A percentile compares a stretch with the other conserved stretches of the same genome.
phyloP scores from a whole-genome alignment of 2,888 invertebrate genomes.

The Callyntrura sp. region DNA sequence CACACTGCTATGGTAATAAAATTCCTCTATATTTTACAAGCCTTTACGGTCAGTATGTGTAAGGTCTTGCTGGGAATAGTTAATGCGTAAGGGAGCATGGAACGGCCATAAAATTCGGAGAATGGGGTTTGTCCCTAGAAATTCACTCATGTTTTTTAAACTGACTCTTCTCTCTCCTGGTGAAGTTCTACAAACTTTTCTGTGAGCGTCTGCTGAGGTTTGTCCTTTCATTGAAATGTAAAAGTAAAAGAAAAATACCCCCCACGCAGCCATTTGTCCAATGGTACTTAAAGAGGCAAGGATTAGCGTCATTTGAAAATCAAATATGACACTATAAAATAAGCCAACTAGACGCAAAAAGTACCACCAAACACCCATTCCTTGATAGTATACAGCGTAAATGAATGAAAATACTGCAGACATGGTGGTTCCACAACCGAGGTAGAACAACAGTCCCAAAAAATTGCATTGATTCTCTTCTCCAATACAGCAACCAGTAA shows the following conservation, averaged over 20 bases:
- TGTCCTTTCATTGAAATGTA: constrained; percentile 71
- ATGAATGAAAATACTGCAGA: constrained; percentile 52
- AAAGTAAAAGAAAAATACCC: constrained; percentile 79
- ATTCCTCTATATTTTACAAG: no score
- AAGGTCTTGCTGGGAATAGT: constrained; percentile 48
- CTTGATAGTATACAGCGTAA: constrained; percentile 62
- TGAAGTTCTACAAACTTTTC: constrained; percentile 46
- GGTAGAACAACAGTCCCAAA: constrained; percentile 80
- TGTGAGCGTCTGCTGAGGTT: constrained; percentile 70
- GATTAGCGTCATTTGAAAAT: constrained; percentile 71
- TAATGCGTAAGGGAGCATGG: constrained; percentile 58
- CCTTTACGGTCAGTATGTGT: constrained; percentile 65
- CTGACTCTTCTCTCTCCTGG: constrained; percentile 52
- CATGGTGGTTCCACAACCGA: constrained; percentile 72
- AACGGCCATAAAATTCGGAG: constrained; percentile 82
- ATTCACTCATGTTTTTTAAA: constrained; percentile 73
- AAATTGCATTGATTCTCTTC: constrained; percentile 83
- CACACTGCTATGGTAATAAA: no score
- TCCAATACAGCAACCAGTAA: constrained; percentile 82
- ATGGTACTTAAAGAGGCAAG: constrained; percentile 75
- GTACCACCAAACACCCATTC: constrained; percentile 71
- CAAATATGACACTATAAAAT: constrained; percentile 80
- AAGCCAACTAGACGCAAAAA: constrained; percentile 74
- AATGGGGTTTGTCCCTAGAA: constrained; percentile 80
- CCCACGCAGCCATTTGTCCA: constrained; percentile 74